These are phyloP conservation scores for Phortica variegata DNA, from an alignment of 1,140 invertebrate species.

Conservation along the genomic window DNA sequence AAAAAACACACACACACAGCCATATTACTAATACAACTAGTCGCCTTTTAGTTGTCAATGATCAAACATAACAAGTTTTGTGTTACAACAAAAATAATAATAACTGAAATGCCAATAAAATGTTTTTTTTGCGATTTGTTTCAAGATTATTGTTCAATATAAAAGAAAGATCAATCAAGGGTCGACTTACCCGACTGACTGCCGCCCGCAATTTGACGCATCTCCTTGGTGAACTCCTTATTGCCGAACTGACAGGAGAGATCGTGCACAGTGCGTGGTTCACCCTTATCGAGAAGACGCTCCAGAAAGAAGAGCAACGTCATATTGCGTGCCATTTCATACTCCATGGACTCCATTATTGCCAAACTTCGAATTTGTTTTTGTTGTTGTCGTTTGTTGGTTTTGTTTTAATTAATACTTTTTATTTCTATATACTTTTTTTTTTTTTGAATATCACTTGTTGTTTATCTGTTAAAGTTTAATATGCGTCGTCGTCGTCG, in stretches of 20 bases:
- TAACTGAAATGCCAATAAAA: constrained; percentile 15
- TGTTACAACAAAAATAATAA: constrained; percentile 9
- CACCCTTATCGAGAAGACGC: constrained; percentile 89
- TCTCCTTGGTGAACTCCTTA: constrained; percentile 93
- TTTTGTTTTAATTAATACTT: too few species aligned
- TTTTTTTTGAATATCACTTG: too few species aligned
- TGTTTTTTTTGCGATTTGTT: too few species aligned
- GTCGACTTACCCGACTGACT: constrained; percentile 74
- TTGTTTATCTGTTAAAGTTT: too few species aligned
- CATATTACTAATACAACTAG: too few species aligned
- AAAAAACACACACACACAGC: too few species aligned
- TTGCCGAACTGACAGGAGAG: constrained; percentile 95
- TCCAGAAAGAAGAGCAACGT: constrained; percentile 95
- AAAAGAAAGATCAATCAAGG: too few species aligned
- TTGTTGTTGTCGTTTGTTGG: constrained; percentile 3
- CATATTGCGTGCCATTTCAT: constrained; percentile 90
- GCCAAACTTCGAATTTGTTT: not conserved
- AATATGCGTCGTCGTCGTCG: not conserved
- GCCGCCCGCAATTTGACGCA: constrained; percentile 91
- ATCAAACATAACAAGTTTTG: not conserved
- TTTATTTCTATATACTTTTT: too few species aligned
- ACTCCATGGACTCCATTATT: constrained; percentile 87
- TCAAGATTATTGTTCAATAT: too few species aligned
- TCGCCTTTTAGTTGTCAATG: too few species aligned
- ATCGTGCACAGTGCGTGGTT: constrained; percentile 91